Evolutionary conservation across 1,140 invertebrate species (phyloP), one percentile per base, ranked within the genome.

Genomic region (Sitobion miscanthi): DNA sequence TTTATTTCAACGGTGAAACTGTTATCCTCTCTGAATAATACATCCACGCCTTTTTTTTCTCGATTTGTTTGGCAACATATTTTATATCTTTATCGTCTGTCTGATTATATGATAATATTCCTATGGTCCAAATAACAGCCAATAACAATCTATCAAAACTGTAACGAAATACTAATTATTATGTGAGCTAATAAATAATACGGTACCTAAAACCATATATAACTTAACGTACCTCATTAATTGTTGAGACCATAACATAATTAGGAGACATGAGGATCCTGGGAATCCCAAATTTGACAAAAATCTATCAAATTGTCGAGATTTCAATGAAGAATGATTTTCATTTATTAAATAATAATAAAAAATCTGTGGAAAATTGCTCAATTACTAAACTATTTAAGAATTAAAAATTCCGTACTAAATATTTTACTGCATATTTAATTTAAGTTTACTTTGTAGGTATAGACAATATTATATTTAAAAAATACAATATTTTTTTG

Each of bases 61-160:
- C 49, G 20, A 93, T 86, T 30, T 85, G 91, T 52, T 11, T 85
- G 23, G 14, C 38, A 54, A 93, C 82, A 25, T 93, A 93, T 42
- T 42, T 83, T 25, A 93, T 85, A 85, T 93, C 91, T 85, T 85
- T 93, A 25, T 86, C 35, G 4, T 93, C 91, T 6, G 91, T 86
- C n/a, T 54, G 45, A 85, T 57, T 93, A 42, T 21, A 85, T 7
- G 49, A 93, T 85, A 93, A 52, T 52, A 93, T 35, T 23, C 91
- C 69, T 25, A 85, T 42, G 6, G 91, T 93, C 91, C 91, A 93
- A 35, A 83, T 85, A 30, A 93, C 82, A 38, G 91, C 91, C 35
- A 93, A 93, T 30, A 93, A 23, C 38, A 93, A 54, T 57, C 91
- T 93, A 93, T 93, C 91, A 25, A 93, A 85, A 86, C 91, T 93